Evolutionary conservation across 2,888 invertebrate species (phyloP).

Genomic region (Minunthozetes semirufus): DNA sequence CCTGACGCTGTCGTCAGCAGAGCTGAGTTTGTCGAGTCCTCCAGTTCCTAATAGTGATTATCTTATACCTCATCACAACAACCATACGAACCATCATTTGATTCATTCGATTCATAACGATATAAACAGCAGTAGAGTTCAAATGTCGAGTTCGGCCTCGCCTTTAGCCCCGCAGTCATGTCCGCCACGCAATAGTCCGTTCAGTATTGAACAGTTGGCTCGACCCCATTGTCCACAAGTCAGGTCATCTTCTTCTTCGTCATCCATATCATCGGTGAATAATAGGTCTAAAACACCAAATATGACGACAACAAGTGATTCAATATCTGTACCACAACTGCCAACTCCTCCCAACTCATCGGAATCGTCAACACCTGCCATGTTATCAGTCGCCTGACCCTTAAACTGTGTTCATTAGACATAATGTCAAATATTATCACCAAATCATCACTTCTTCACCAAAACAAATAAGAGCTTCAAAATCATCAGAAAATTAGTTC

Average conservation of each 20-base stretch:
- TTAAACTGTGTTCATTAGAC: conserved; percentile 13
- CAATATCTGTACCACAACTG: conserved; percentile 36
- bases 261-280: conserved; percentile 5
- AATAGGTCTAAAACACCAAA: conserved; percentile 29
- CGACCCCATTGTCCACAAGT: conserved; percentile 40
- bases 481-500: neutral
- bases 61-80: conserved; percentile 35
- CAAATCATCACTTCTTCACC: neutral
- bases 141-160: conserved; percentile 1
- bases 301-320: conserved; percentile 27
- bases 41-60: conserved; percentile 39
- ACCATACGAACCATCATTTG: neutral
- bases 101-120: conserved; percentile 32
- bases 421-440: conserved; percentile 8
- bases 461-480: conserved; percentile 7
- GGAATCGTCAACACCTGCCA: conserved; percentile 41
- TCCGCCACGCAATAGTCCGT: conserved; percentile 39
- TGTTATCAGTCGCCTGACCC: conserved; percentile 40
- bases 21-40: conserved; percentile 46
- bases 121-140: neutral
- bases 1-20: conserved; percentile 28
- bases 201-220: conserved; percentile 43
- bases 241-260: conserved; percentile 33
- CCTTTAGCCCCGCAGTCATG: conserved; percentile 16
- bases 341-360: conserved; percentile 41